Percentiles rank a stretch among this genome's conserved stretches.
Conservation (phyloP, 2,888 invertebrate genomes). For the Magallana nippona region DNA sequence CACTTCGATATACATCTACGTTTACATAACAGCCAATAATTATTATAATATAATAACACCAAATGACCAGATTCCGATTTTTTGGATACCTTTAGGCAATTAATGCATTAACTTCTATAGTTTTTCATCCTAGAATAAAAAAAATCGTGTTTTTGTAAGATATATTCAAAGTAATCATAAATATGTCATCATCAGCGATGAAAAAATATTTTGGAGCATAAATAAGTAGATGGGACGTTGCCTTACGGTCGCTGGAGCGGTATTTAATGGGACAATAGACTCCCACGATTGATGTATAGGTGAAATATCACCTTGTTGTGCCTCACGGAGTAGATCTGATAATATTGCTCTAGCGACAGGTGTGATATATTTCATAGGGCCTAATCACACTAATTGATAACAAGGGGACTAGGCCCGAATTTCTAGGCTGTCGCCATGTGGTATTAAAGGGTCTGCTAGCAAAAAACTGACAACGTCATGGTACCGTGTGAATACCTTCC, state of each 20-base stretch:
- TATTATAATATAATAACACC: no score
- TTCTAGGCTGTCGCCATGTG: background rate
- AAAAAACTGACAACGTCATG: slow-evolving; percentile 12
- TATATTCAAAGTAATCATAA: slow-evolving; percentile 18
- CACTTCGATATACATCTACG: no score
- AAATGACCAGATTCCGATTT: no score
- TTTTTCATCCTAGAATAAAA: background rate
- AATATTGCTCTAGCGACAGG: slow-evolving; percentile 38
- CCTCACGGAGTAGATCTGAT: slow-evolving; percentile 13
- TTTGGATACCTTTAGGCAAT: background rate
- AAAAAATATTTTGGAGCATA: background rate
- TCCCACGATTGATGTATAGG: slow-evolving; percentile 23
- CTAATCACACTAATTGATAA: slow-evolving; percentile 30
- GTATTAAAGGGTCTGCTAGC: background rate
- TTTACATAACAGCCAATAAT: no score
- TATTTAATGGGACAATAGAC: slow-evolving; percentile 21
- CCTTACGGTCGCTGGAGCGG: background rate
- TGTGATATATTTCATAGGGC: slow-evolving; percentile 42
- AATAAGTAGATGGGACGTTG: background rate
- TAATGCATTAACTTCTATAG: background rate
- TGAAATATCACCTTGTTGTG: slow-evolving; percentile 36
- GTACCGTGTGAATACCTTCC: slow-evolving; percentile 38
- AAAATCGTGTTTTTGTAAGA: background rate
- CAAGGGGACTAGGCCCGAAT: background rate
- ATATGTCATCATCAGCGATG: background rate